Percentiles rank a stretch among this genome's conserved stretches.
Evolutionary conservation across 1,140 invertebrate genomes (phyloP).

Genomic region (Trypoxylus dichotomus): DNA sequence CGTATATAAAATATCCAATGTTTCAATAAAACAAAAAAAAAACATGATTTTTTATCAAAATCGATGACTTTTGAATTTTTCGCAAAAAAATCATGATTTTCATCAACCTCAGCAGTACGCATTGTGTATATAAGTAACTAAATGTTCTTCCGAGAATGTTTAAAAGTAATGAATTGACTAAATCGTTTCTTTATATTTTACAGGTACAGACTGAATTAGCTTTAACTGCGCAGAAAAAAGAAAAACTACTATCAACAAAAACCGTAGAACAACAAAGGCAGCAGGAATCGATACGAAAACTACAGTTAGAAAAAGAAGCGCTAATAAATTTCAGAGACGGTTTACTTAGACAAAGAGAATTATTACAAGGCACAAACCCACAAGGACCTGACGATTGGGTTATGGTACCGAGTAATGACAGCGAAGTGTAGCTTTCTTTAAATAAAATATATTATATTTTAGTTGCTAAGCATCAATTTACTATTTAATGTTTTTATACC

Average conservation of each 20-base stretch:
- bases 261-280: constrained; percentile 65
- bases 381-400: constrained; percentile 51
- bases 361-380: constrained; percentile 28
- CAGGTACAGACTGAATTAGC: constrained; percentile 78
- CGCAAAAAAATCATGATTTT: too few relatives aligned
- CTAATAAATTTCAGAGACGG: constrained; percentile 42
- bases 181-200: constrained; percentile 44
- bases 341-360: constrained; percentile 42
- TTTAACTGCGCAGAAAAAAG: constrained; percentile 68
- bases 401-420: constrained; percentile 49
- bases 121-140: too few relatives aligned
- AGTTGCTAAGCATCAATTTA: constrained; percentile 4
- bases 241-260: constrained; percentile 67
- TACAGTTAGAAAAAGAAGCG: constrained; percentile 73
- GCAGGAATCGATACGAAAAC: constrained; percentile 60
- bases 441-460: constrained; percentile 1
- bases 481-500: constrained; percentile 21
- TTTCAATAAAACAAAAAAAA: too few relatives aligned
- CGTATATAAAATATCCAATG: too few relatives aligned
- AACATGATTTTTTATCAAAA: too few relatives aligned
- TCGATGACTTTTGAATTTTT: too few relatives aligned
- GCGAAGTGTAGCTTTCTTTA: background rate
- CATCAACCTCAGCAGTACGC: too few relatives aligned
- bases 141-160: too few relatives aligned
- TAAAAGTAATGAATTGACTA: too few relatives aligned